Conservation (phyloP, 2,797 vertebrate genomes). For the Xiphophorus birchmanni region DNA sequence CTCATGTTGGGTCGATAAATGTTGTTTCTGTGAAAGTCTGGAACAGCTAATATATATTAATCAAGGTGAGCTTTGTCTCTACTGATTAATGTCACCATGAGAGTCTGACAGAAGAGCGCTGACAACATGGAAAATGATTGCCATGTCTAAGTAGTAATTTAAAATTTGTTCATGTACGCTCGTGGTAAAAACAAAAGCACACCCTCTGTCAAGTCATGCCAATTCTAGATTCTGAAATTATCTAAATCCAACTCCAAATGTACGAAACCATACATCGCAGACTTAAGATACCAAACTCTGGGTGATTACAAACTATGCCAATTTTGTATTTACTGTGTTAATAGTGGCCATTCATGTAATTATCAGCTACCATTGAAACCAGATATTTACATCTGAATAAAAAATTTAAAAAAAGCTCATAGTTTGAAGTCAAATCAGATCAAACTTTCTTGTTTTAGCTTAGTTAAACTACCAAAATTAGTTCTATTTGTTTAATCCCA, state of each 20-base stretch:
- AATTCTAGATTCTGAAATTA: neutral
- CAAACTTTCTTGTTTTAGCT: too few species aligned
- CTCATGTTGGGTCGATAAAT: neutral
- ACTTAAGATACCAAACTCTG: neutral
- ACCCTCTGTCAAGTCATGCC: neutral
- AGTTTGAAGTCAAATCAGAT: too few species aligned
- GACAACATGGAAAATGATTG: neutral
- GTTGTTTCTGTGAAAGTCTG: neutral
- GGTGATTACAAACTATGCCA: neutral
- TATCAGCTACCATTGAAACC: neutral
- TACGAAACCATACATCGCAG: neutral
- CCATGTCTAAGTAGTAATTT: neutral
- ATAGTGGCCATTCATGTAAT: neutral
- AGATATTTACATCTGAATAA: too few species aligned
- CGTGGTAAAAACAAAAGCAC: neutral
- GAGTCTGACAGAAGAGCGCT: neutral
- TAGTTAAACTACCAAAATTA: too few species aligned
- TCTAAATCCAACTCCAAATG: neutral
- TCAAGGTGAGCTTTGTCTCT: slow-evolving; percentile 1
- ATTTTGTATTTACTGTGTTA: neutral
- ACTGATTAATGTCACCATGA: neutral
- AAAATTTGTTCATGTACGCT: neutral
- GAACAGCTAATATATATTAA: neutral
- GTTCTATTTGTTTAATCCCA: too few species aligned
- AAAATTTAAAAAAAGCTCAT: too few species aligned